A percentile compares a stretch with the other conserved stretches of the same genome.
Conservation (phyloP, 2,888 invertebrate genomes). For the Sminthurides aquaticus region DNA sequence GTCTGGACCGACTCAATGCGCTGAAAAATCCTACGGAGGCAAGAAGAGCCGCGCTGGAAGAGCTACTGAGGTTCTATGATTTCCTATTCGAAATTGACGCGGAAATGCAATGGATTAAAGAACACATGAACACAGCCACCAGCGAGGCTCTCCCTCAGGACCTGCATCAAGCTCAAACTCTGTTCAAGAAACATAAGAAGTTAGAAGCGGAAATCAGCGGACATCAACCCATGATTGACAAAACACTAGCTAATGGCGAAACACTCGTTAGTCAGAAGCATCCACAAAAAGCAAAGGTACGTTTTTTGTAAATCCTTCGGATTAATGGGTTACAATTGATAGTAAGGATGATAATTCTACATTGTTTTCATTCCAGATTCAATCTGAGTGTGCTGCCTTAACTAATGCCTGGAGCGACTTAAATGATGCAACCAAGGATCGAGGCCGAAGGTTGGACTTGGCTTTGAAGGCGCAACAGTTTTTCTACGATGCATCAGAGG, state of each 20-base stretch:
- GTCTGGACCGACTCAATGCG: slow-evolving; percentile 62
- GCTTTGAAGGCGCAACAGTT: slow-evolving; percentile 78
- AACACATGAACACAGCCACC: slow-evolving; percentile 72
- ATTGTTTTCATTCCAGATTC: slow-evolving; percentile 53
- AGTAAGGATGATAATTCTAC: slow-evolving; percentile 3
- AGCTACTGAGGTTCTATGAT: slow-evolving; percentile 77
- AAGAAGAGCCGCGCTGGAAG: slow-evolving; percentile 70
- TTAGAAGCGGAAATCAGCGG: slow-evolving; percentile 81
- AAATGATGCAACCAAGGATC: slow-evolving; percentile 60
- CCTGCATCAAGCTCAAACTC: slow-evolving; percentile 83
- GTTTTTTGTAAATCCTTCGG: slow-evolving; percentile 17
- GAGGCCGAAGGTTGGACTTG: slow-evolving; percentile 71
- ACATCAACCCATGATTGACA: slow-evolving; percentile 75
- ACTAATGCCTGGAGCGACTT: slow-evolving; percentile 67
- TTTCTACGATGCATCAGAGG: slow-evolving; percentile 81
- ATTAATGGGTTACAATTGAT: no score
- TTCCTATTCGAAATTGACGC: slow-evolving; percentile 87
- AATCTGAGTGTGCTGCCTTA: slow-evolving; percentile 61
- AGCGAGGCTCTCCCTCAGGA: slow-evolving; percentile 57
- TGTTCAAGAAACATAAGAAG: slow-evolving; percentile 89
- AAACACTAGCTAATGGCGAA: slow-evolving; percentile 71
- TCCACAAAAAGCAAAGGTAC: slow-evolving; percentile 68
- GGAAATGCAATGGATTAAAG: slow-evolving; percentile 91
- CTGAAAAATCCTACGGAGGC: slow-evolving; percentile 64
- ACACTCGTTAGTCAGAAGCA: slow-evolving; percentile 66